Evolutionary conservation across 2,888 invertebrate genomes (phyloP).

Genomic region (Melipona bicolor): DNA sequence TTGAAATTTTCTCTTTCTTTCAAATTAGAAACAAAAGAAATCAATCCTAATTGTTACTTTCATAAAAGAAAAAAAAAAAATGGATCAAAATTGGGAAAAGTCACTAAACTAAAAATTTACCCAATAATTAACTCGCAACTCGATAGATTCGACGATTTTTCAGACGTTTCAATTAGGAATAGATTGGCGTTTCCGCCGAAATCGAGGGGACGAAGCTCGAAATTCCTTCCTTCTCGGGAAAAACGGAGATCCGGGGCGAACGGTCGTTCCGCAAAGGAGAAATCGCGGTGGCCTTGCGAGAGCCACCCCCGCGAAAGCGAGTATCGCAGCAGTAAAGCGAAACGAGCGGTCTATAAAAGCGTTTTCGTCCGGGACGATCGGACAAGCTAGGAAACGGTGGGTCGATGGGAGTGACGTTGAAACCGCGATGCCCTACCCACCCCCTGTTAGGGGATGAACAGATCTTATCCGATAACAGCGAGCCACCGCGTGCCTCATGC

Average conservation of each 20-base stretch:
- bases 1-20: too few relatives aligned
- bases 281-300: slow-evolving; percentile 44
- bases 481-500: slow-evolving; percentile 49
- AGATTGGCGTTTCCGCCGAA: too few relatives aligned
- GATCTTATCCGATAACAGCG: slow-evolving; percentile 78
- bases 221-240: background rate
- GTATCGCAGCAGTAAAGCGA: slow-evolving; percentile 75
- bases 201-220: too few relatives aligned
- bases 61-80: too few relatives aligned
- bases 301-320: slow-evolving; percentile 49
- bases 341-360: slow-evolving; percentile 76
- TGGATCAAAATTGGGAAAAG: too few relatives aligned
- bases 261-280: slow-evolving; percentile 10
- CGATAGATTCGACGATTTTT: too few relatives aligned
- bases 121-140: too few relatives aligned
- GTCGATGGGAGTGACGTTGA: slow-evolving; percentile 76
- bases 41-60: too few relatives aligned
- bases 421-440: slow-evolving; percentile 72
- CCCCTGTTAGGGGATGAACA: slow-evolving; percentile 73
- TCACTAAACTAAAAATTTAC: too few relatives aligned
- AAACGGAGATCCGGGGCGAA: background rate
- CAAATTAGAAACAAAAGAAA: too few relatives aligned
- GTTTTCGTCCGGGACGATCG: slow-evolving; percentile 48
- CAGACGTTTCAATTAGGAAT: too few relatives aligned
- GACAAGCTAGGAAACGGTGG: slow-evolving; percentile 50